Base-by-base conservation (phyloP, 2,797 vertebrate genomes). In the Staurois parvus region DNA sequence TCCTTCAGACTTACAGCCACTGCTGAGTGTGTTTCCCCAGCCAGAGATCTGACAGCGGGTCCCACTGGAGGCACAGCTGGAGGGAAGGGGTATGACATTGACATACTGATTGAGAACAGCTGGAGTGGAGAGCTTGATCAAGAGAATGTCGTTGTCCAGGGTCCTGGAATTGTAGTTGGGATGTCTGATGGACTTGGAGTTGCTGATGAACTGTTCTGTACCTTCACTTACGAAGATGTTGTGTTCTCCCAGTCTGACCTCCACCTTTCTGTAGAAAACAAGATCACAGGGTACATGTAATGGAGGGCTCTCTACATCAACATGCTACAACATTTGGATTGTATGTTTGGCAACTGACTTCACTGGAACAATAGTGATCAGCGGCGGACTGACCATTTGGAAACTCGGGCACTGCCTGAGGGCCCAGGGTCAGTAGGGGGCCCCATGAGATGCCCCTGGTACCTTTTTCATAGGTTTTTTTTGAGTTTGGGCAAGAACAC, bases 31-130 rank as follows among this genome's bases (percentile, higher is more conserved):
- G 93, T 97, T 97, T 83, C 95, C 95, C 96, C 95, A 97, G 76
- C 96, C 96, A 0, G 96, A 96, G 91, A 97, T 94, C 90, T 96
- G 92, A 72, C 96, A 97, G n/a, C 62, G 0, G n/a, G 91, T 92
- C 21, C 95, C 95, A 0, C 93, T 67, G 0, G 88, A 0, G 0
- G 93, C 93, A n/a, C 95, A 96, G 91, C 91, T 68, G 0, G 88
- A 90, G 87, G 96, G 95, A 88, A 98, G 92, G 56, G 93, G 1
- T 13, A 96, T 90, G 5, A 92, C 32, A 0, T 89, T 11, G 59
- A 96, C 92, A 0, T 89, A 89, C 81, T 24, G 32, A 77, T 91
- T 96, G 86, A 97, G 79, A 28, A 0, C 56, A 76, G 95, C 95
- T 0, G 95, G 79, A 0, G 11, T 48, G 87, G 92, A 6, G 17